These are phyloP conservation scores for Trypoxylus dichotomus DNA, from an alignment of 1,140 invertebrate species.

Conservation along the genomic window DNA sequence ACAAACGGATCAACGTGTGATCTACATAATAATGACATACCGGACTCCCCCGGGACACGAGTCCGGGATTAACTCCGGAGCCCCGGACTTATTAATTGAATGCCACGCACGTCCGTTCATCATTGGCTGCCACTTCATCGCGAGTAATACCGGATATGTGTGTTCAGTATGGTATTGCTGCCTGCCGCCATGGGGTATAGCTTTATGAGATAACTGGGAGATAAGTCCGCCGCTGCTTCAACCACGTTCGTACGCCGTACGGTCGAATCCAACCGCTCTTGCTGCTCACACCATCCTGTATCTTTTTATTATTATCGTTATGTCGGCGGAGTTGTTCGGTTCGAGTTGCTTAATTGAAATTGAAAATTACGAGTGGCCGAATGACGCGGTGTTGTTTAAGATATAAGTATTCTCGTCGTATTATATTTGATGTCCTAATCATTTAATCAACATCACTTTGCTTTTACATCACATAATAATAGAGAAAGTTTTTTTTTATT, in stretches of 20 bases:
- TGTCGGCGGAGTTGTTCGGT: background rate
- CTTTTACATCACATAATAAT: too few species aligned
- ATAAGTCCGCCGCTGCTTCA: background rate
- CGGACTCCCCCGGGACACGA: constrained; percentile 48
- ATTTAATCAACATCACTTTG: background rate
- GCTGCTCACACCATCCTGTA: background rate
- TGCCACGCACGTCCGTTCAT: constrained; percentile 51
- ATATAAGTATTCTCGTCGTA: background rate
- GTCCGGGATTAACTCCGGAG: constrained; percentile 49
- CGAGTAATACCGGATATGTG: constrained; percentile 44
- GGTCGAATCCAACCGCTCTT: background rate
- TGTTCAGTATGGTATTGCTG: constrained; percentile 18
- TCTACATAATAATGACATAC: constrained; percentile 53
- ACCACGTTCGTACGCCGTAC: background rate
- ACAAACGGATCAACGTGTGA: constrained; percentile 50
- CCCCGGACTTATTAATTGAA: constrained; percentile 52
- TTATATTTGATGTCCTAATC: background rate
- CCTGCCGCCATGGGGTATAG: constrained; percentile 34
- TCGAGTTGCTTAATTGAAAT: constrained; percentile 46
- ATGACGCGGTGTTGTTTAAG: background rate
- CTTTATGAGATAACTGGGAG: constrained; percentile 48
- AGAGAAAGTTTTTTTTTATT: too few species aligned
- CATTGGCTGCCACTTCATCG: constrained; percentile 51
- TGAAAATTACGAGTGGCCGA: constrained; percentile 44
- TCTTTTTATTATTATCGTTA: constrained; percentile 31